Conservation (phyloP, 2,888 invertebrate genomes). For the Drosophila mimetica region DNA sequence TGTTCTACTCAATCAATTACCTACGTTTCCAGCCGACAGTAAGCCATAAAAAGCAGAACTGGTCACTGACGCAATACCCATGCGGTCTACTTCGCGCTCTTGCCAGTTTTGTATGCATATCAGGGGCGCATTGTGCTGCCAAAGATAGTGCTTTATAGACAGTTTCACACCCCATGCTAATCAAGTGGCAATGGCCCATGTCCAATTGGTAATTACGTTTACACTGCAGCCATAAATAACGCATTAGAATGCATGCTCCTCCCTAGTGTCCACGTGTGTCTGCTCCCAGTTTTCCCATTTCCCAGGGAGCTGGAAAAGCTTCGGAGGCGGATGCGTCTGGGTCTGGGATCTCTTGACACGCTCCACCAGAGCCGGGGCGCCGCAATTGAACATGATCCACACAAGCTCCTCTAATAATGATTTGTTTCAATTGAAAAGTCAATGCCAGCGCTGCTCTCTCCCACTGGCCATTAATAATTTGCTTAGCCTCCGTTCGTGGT, state of each 20-base stretch:
- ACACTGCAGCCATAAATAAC: slow-evolving; percentile 48
- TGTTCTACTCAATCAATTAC: slow-evolving; percentile 5
- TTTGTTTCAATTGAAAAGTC: slow-evolving; percentile 78
- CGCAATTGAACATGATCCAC: slow-evolving; percentile 66
- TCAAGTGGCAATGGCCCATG: slow-evolving; percentile 56
- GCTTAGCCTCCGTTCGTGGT: slow-evolving; percentile 36
- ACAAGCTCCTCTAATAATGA: slow-evolving; percentile 72
- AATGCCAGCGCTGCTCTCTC: slow-evolving; percentile 54
- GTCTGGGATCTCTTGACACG: slow-evolving; percentile 74
- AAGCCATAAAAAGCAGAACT: slow-evolving; percentile 16
- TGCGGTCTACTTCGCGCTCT: slow-evolving; percentile 7
- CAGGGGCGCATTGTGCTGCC: slow-evolving; percentile 13
- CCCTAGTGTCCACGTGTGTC: not conserved
- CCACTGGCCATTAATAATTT: slow-evolving; percentile 45
- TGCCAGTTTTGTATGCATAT: slow-evolving; percentile 13
- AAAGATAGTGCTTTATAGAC: slow-evolving; percentile 12
- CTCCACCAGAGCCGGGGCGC: slow-evolving; percentile 44
- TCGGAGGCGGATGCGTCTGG: slow-evolving; percentile 58
- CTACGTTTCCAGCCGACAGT: slow-evolving; percentile 4
- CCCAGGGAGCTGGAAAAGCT: slow-evolving; percentile 11
- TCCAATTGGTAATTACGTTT: slow-evolving; percentile 54
- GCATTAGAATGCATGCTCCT: slow-evolving; percentile 24
- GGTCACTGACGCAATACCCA: slow-evolving; percentile 27
- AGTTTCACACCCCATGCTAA: slow-evolving; percentile 54
- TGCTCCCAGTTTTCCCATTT: slow-evolving; percentile 1